Conservation (phyloP, 2,113 vertebrate genomes). For the Spizaetus ornatus region DNA sequence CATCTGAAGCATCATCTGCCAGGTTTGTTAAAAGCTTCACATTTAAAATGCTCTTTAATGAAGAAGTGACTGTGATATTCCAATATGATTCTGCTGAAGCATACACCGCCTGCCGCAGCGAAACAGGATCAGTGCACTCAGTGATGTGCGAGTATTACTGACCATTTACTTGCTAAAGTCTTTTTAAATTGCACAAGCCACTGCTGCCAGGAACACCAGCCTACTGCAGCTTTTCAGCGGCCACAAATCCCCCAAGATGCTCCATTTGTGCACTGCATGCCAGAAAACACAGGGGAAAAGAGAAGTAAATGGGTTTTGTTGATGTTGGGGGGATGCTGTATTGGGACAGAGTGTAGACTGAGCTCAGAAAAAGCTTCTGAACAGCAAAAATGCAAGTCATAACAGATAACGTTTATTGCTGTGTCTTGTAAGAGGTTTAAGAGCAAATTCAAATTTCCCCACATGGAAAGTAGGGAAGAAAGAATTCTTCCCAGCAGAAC, state of each 20-base stretch:
- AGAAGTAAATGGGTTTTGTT: not conserved
- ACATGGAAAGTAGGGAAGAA: rapidly evolving
- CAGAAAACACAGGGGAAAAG: not conserved
- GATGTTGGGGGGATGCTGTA: not conserved
- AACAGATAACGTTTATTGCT: not conserved
- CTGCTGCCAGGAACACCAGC: not conserved
- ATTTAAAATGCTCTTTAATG: not conserved
- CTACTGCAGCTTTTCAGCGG: not conserved
- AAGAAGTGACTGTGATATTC: not conserved
- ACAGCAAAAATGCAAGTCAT: not conserved
- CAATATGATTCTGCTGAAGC: not conserved
- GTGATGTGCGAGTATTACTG: not conserved
- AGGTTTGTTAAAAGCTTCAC: not conserved
- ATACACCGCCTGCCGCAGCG: rapidly evolving
- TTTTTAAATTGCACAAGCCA: not conserved
- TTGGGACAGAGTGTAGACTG: rapidly evolving
- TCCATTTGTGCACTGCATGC: rapidly evolving
- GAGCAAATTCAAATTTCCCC: not conserved
- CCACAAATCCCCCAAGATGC: not conserved
- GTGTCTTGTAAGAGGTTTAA: not conserved
- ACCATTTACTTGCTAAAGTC: not conserved
- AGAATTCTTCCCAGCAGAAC: not conserved
- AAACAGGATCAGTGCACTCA: not conserved
- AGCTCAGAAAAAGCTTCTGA: not conserved
- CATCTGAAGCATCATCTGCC: not conserved